Base-by-base conservation (phyloP, 2,113 vertebrate genomes). In the Colaptes auratus region DNA sequence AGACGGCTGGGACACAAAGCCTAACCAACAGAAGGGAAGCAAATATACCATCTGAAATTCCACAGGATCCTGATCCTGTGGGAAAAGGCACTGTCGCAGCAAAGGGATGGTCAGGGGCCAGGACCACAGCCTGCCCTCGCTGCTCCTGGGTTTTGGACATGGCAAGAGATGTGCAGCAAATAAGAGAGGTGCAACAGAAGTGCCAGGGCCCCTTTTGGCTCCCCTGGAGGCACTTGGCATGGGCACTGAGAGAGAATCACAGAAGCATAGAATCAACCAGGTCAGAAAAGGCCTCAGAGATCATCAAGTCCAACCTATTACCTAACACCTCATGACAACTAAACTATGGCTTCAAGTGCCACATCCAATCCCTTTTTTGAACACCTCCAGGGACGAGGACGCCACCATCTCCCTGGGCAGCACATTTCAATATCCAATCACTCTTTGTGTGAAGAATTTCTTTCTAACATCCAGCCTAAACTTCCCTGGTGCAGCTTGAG, bases 31-130 rank as follows among this genome's bases (percentile, higher is more conserved):
- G 72, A 64, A 88, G 42, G 65, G 64, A 88, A 56, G 7, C 10
- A 5, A 64, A 75, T 91, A 80, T 30, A 16, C 52, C 36, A 3
- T 8, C 52, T 30, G 8, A 83, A 91, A 82, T 24, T 46, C 16
- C 0, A 20, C 3, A 23, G 0, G 4, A 3, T 15, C 53, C 73
- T n/a, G n/a, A 56, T 67, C 63, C 69, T 60, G 48, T 0, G 2
- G 65, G 12, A 50, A 42, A 66, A 67, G 14, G 48, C 20, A 16
- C 44, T 63, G 52, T 12, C 31, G 76, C 58, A 65, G 48, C 13
- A 42, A 75, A 48, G 80, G 5, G 7, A 4, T 3, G 19, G 16
- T 7, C n/a, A 36, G 73, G 12, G 5, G 15, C 27, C 16, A 4
- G 21, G 25, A 18, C n/a, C 3, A 5, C 59, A 78, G 42, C 25